phyloP scores from a whole-genome alignment of 2,888 invertebrate species.

The Clusia tigrina region DNA sequence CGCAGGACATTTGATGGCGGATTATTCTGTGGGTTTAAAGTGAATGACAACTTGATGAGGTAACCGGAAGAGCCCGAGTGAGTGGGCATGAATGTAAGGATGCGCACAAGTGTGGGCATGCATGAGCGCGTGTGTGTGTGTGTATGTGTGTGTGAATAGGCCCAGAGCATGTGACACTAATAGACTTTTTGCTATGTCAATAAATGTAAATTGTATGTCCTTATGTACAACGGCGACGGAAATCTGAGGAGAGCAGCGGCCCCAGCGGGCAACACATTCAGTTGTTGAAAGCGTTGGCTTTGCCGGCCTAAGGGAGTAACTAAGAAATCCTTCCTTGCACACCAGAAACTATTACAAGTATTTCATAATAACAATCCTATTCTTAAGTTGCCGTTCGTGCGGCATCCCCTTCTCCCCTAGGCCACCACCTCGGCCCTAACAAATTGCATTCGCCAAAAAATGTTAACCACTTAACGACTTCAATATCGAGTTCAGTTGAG shows the following conservation, averaged over 20 bases:
- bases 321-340: not conserved
- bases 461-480: constrained; percentile 50
- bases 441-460: constrained; percentile 50
- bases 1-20: no score
- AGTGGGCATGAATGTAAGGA: not conserved
- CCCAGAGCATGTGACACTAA: not conserved
- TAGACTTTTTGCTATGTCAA: not conserved
- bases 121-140: not conserved
- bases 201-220: not conserved
- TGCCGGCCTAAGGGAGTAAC: not conserved
- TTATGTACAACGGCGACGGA: no score
- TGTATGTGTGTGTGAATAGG: not conserved
- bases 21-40: constrained; percentile 32
- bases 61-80: constrained; percentile 44
- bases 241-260: no score
- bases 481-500: constrained; percentile 27
- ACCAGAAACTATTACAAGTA: not conserved
- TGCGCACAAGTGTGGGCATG: no score
- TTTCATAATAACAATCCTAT: no score
- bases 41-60: constrained; percentile 59
- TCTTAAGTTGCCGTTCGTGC: no score
- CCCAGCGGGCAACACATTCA: no score
- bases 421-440: not conserved
- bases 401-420: no score
- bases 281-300: no score